Base-by-base conservation (phyloP, 2,797 vertebrate genomes). In the Rhincodon typus region DNA sequence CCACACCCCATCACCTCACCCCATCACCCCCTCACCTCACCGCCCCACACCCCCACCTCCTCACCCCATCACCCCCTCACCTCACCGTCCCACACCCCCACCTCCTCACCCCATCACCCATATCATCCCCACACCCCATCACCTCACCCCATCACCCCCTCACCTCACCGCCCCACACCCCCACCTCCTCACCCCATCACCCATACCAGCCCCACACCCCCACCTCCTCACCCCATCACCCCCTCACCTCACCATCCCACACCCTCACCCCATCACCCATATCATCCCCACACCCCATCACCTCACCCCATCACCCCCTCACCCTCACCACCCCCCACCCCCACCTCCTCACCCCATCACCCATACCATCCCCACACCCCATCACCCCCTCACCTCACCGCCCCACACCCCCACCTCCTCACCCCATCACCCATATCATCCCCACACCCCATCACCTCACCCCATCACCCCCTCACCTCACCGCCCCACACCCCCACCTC, bases 61-160 rank as follows among this genome's bases (percentile, higher is more conserved):
- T 1, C 34, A 8, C 53, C 12, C 30, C 1, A 17, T 34, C n/a
- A 6, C 62, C n/a, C 57, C 53, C 30, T 0, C 23, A 34, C 15
- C 34, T 8, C 57, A 15, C 50, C 87, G 30, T 0, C 98, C 10
- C 57, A 12, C 97, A 21, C 50, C 21, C 0, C 2, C 50, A 3
- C 30, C 4, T 12, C 13, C 30, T 27, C 42, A 1, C 42, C 42
- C 2, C 72, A 13, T 0, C 25, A 34, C 15, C 34, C 30, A n/a
- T n/a, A n/a, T n/a, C 57, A 15, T 46, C 10, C 8, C 3, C 27
- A 0, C 25, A 17, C 15, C 34, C 30, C 57, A 15, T 50, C 87
- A 57, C 7, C 98, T 12, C 42, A 25, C 42, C 90, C 62, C 17
- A 38, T 17, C n/a, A 30, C 6, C 7, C 57, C 53, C 12, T 30